phyloP scores from a whole-genome alignment of 2,113 vertebrate genomes.

The Eublepharis macularius region DNA sequence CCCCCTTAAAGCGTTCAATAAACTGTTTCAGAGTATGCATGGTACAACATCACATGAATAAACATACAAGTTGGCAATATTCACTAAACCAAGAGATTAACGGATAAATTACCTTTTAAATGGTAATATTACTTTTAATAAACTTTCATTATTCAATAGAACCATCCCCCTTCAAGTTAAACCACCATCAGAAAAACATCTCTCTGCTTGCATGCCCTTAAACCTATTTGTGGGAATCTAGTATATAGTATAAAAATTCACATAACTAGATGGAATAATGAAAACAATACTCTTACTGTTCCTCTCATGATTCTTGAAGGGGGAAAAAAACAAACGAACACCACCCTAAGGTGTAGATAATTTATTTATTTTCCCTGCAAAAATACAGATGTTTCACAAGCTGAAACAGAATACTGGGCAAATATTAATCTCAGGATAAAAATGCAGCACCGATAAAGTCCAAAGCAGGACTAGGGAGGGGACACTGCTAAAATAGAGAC shows the following conservation, averaged over 20 bases:
- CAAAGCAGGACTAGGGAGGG: constrained; percentile 24
- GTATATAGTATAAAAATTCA: constrained; percentile 77
- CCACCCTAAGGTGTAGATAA: constrained; percentile 67
- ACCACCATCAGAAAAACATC: constrained; percentile 64
- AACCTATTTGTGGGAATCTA: constrained; percentile 74
- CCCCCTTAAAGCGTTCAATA: background rate
- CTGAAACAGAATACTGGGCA: constrained; percentile 73
- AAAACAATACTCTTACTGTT: constrained; percentile 78
- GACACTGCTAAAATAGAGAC: constrained; percentile 43
- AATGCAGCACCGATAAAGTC: constrained; percentile 50
- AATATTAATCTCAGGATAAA: constrained; percentile 70
- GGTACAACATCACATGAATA: background rate
- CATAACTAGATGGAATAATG: constrained; percentile 68
- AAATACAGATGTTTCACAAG: constrained; percentile 73
- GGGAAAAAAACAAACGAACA: constrained; percentile 61
- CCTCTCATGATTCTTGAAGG: constrained; percentile 48
- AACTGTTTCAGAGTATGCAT: constrained; percentile 13
- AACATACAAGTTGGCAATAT: background rate
- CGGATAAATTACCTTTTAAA: constrained; percentile 38
- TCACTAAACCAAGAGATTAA: constrained; percentile 13
- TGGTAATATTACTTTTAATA: constrained; percentile 41
- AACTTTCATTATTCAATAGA: constrained; percentile 29
- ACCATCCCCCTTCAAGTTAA: constrained; percentile 55
- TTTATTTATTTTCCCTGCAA: constrained; percentile 69
- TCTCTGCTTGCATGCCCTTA: constrained; percentile 62